Conservation (phyloP, 2,797 vertebrate species). For the Typhlichthys eigenmanni region DNA sequence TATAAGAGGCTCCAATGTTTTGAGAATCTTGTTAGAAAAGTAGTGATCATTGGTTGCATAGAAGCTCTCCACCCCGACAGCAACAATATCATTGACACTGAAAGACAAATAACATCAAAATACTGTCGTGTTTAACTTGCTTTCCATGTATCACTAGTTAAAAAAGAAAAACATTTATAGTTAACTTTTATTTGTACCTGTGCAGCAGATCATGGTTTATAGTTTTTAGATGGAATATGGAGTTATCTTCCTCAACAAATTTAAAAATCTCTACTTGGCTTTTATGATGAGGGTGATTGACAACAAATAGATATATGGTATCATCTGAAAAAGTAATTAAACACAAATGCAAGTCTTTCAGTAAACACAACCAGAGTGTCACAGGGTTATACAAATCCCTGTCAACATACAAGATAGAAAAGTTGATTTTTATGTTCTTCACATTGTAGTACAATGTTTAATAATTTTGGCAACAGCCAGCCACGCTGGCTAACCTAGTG, state of each 20-base stretch:
- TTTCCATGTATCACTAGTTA: neutral
- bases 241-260: slow-evolving; percentile 81
- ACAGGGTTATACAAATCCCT: no score
- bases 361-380: no score
- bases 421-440: no score
- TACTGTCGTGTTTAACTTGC: no score
- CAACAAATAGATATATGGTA: slow-evolving; percentile 85
- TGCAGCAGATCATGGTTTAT: slow-evolving; percentile 84
- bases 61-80: slow-evolving; percentile 85
- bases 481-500: no score
- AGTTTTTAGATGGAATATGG: slow-evolving; percentile 86
- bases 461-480: no score
- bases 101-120: slow-evolving; percentile 4
- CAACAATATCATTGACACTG: slow-evolving; percentile 91
- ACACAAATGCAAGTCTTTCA: no score
- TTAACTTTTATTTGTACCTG: slow-evolving; percentile 71
- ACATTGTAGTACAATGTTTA: no score
- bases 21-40: slow-evolving; percentile 61
- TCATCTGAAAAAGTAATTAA: slow-evolving; percentile 70
- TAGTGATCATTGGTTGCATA: slow-evolving; percentile 93
- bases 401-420: no score
- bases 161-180: neutral
- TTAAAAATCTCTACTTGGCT: slow-evolving; percentile 89
- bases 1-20: slow-evolving; percentile 72
- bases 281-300: slow-evolving; percentile 85